Base-by-base conservation (phyloP, 2,888 invertebrate species). In the Camptogramma bilineatum region DNA sequence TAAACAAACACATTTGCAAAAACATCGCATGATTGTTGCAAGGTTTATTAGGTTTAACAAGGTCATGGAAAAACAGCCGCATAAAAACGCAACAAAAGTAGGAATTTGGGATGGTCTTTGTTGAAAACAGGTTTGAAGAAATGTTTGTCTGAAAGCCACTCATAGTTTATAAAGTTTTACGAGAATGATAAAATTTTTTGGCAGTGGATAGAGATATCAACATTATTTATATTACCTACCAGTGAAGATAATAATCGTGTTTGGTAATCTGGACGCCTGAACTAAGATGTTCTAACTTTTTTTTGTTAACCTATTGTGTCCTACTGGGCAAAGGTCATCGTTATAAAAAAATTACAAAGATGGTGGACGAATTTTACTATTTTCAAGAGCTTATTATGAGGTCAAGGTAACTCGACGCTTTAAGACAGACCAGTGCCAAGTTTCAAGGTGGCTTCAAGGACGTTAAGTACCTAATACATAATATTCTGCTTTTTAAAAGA, bases 1-100 rank as follows among this genome's bases (percentile, higher is more conserved):
- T 58, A 62, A 58, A 58, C 48, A 61, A 52, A 61, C 58, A 62
- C 52, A 62, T 58, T 62, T 55, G 66, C 62, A 52, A 62, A 66
- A 62, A 66, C 66, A 57, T 66, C 57, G 62, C 65, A 66, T 62
- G 58, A 58, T 62, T 52, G 51, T 62, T 52, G 51, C 57, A 54
- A 46, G 39, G 46, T 55, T 61, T 53, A 62, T 53, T 44, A 50
- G 34, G 16, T 39, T 58, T 51, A 52, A 52, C 62, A 66, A 62
- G 66, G 66, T 62, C 62, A 42, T 16, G 44, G 48, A 47, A 64
- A 47, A 64, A 60, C 16, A 31, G n/a, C 42, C 46, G 19, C 24
- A 47, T 51, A 56, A 48, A 59, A 61, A 50, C 21, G 42, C 48
- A 47, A 31, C 46, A 47, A 44, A 54, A 24, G 31, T 24, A 10